Base-by-base conservation (phyloP, 2,888 invertebrate species). In the Lithophane ornitopus region DNA sequence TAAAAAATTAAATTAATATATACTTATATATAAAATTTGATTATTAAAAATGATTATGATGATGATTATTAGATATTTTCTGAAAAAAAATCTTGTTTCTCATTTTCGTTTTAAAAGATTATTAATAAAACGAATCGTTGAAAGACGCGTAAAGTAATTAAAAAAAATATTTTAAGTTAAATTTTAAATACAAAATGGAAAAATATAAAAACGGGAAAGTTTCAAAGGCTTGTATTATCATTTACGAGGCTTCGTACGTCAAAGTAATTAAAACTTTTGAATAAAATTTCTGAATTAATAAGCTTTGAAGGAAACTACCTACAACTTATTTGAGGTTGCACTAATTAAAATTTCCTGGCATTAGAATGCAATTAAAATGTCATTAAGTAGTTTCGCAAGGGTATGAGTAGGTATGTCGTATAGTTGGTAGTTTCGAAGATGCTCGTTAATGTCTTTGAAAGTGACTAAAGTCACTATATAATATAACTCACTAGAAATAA, bases 231-330 rank as follows among this genome's bases (percentile, higher is more conserved):
- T 19, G 26, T 49, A 74, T 82, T 70, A 84, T 82, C 70, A 84
- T 76, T 80, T 68, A 68, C 56, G 34, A 28, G 41, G 39, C 61
- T 69, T 65, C 68, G 63, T 54, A 81, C 63, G 76, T 76, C 81
- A 84, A 82, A 84, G 82, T 81, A 75, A 82, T 82, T 84, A 82
- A 82, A 84, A 84, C 66, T 84, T 80, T 52, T 74, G n/a, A 80
- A 61, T 74, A 80, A 81, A 81, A 84, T 70, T 41, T 59, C 67
- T 84, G 63, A 71, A 68, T 81, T 82, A 84, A 82, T 81, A 84
- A 84, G 85, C 82, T 84, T 75, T 76, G 70, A 76, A 76, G 81
- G 44, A 65, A 74, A 76, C 65, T 65, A 65, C 81, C 68, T 58
- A 84, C 82, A 71, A 81, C 59, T 81, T 82, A 81, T 71, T 82